Evolutionary conservation across 2,797 vertebrate species (phyloP).

Genomic region (Pitangus sulphuratus): DNA sequence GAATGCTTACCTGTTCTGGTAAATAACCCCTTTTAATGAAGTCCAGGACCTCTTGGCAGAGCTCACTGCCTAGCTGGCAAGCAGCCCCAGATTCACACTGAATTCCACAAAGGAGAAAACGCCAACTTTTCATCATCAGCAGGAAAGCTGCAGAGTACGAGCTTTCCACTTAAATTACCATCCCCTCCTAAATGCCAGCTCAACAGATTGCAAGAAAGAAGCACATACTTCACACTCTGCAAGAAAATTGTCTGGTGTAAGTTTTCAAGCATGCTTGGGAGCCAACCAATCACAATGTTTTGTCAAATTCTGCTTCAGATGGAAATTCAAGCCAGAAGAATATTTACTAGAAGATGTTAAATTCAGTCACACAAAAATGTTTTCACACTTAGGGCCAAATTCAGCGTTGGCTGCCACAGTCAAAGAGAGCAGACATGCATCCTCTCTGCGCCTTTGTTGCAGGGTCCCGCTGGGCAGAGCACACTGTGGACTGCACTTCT

Average conservation of each 20-base stretch:
- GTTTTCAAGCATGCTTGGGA: constrained; percentile 51
- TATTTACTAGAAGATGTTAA: constrained; percentile 69
- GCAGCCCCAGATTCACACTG: constrained; percentile 61
- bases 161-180: constrained; percentile 55
- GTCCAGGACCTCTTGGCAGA: constrained; percentile 32
- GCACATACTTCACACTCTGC: constrained; percentile 56
- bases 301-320: constrained; percentile 51
- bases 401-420: neutral
- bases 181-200: constrained; percentile 45
- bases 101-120: constrained; percentile 63
- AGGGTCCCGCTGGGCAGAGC: constrained; percentile 11
- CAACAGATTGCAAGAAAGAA: constrained; percentile 52
- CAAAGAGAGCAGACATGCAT: neutral
- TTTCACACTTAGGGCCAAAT: constrained; percentile 50
- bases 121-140: constrained; percentile 65
- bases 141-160: constrained; percentile 46
- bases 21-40: constrained; percentile 8
- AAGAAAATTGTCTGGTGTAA: constrained; percentile 46
- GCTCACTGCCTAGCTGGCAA: constrained; percentile 34
- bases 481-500: neutral
- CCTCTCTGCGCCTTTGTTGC: neutral
- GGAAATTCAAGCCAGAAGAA: constrained; percentile 54
- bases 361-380: constrained; percentile 59
- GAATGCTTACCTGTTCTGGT: constrained; percentile 53
- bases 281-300: constrained; percentile 67